phyloP scores from a whole-genome alignment of 2,113 vertebrate species.

The Apodemus speciosus region DNA sequence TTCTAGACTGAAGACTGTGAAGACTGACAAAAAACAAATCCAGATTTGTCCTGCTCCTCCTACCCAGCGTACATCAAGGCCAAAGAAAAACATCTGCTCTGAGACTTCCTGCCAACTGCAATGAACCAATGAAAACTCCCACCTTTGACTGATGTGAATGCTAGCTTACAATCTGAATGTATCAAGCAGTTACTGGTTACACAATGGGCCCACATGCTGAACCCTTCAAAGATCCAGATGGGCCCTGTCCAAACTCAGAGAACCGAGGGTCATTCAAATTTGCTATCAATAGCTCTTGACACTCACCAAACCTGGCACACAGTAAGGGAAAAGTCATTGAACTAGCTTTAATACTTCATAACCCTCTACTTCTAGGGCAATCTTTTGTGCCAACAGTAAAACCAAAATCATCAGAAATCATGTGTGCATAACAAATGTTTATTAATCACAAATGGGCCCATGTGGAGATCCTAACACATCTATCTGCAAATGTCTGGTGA shows the following conservation, averaged over 20 bases:
- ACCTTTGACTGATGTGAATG: slow-evolving; percentile 24
- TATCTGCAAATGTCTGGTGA: slow-evolving; percentile 52
- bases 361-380: slow-evolving; percentile 3
- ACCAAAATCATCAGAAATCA: slow-evolving; percentile 54
- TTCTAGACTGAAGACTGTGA: not conserved
- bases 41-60: slow-evolving; percentile 1
- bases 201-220: slow-evolving; percentile 42
- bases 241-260: not conserved
- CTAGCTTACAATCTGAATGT: not conserved
- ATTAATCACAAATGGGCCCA: slow-evolving; percentile 42
- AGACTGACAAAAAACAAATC: not conserved
- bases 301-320: slow-evolving; percentile 31
- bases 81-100: slow-evolving; percentile 64
- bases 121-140: slow-evolving; percentile 29
- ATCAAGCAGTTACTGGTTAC: slow-evolving; percentile 35
- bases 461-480: slow-evolving; percentile 26
- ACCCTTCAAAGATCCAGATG: slow-evolving; percentile 49
- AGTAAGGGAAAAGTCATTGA: slow-evolving; percentile 58
- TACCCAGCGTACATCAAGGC: slow-evolving; percentile 24
- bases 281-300: slow-evolving; percentile 31
- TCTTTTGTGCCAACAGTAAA: not conserved
- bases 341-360: slow-evolving; percentile 53
- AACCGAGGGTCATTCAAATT: slow-evolving; percentile 16
- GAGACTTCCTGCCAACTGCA: slow-evolving; percentile 48
- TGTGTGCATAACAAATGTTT: slow-evolving; percentile 26